These are phyloP conservation scores for Dasyurus viverrinus DNA, from an alignment of 2,113 vertebrate genomes.

Conservation along the genomic window DNA sequence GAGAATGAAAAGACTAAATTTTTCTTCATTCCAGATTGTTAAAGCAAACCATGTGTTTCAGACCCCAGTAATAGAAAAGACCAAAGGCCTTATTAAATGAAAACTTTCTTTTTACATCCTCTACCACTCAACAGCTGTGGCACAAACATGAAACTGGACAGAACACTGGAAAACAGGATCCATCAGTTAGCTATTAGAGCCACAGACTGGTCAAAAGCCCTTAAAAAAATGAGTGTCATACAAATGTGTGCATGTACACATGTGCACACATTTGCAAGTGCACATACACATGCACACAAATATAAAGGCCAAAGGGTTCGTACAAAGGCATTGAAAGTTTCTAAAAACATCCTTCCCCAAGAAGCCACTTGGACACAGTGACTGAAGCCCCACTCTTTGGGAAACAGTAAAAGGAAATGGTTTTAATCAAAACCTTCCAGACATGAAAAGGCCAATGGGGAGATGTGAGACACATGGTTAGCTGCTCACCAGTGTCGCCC, in stretches of 20 bases:
- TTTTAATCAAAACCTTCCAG: slow-evolving; percentile 52
- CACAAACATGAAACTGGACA: slow-evolving; percentile 42
- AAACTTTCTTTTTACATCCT: slow-evolving; percentile 34
- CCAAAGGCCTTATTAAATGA: slow-evolving; percentile 20
- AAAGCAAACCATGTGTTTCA: slow-evolving; percentile 43
- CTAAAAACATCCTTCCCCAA: slow-evolving; percentile 59
- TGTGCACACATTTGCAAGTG: too few species aligned
- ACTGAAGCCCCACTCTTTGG: neutral
- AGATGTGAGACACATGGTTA: slow-evolving; percentile 36
- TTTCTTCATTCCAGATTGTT: slow-evolving; percentile 25
- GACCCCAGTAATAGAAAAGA: slow-evolving; percentile 3
- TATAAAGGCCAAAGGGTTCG: neutral
- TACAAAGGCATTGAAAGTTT: slow-evolving; percentile 14
- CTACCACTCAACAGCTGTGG: neutral
- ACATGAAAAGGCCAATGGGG: slow-evolving; percentile 32
- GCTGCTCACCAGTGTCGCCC: neutral
- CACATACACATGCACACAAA: neutral
- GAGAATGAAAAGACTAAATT: slow-evolving; percentile 2
- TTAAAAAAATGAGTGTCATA: neutral
- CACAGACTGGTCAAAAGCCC: slow-evolving; percentile 21
- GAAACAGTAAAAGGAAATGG: slow-evolving; percentile 30
- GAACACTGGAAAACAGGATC: slow-evolving; percentile 1
- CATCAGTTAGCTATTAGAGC: slow-evolving; percentile 53
- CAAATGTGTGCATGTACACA: neutral
- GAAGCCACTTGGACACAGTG: slow-evolving; percentile 20